These are phyloP conservation scores for Gibbula magus DNA, from an alignment of 2,888 invertebrate species.

Conservation along the genomic window DNA sequence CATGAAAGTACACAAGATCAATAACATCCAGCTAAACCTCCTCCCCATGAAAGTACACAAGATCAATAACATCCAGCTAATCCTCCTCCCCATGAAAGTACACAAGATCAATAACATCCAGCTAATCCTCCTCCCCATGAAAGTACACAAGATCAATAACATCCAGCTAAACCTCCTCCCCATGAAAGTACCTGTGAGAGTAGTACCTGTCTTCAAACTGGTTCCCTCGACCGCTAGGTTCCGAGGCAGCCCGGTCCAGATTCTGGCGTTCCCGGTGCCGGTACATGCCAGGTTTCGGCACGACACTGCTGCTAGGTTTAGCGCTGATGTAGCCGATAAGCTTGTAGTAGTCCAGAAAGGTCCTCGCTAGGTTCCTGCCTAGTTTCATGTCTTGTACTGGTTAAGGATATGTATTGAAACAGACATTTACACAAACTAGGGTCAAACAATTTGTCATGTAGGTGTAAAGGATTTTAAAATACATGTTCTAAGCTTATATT, in stretches of 20 bases:
- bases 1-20: too few relatives aligned
- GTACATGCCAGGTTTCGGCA: slow-evolving; percentile 63
- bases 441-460: too few relatives aligned
- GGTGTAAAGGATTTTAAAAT: too few relatives aligned
- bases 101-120: too few relatives aligned
- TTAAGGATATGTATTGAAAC: slow-evolving; percentile 47
- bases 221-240: not conserved
- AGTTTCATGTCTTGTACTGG: slow-evolving; percentile 83
- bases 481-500: too few relatives aligned
- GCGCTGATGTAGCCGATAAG: slow-evolving; percentile 80
- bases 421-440: too few relatives aligned
- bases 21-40: not conserved
- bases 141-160: not conserved
- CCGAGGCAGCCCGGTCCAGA: slow-evolving; percentile 13
- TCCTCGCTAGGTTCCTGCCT: slow-evolving; percentile 85
- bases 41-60: not conserved
- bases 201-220: not conserved
- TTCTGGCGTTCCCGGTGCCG: slow-evolving; percentile 38
- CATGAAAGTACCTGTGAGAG: not conserved
- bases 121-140: too few relatives aligned
- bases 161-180: not conserved
- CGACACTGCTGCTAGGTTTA: slow-evolving; percentile 69
- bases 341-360: slow-evolving; percentile 88
- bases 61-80: too few relatives aligned
- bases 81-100: too few relatives aligned